Conservation (phyloP, 2,888 invertebrate genomes). For the Thecocarcelia acutangulata region DNA sequence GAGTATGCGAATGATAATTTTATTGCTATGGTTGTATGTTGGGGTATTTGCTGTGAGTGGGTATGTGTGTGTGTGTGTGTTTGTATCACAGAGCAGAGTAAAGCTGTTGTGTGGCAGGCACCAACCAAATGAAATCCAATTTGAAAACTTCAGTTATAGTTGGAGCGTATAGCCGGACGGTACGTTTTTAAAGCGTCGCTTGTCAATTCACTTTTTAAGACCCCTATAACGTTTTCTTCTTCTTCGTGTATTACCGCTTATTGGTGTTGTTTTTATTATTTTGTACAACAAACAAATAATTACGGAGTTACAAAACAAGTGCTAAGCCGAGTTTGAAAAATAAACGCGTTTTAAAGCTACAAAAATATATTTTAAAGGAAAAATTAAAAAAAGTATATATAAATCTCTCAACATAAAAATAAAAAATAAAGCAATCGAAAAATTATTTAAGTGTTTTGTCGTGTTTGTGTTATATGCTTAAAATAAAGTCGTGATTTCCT, state of each 20-base stretch:
- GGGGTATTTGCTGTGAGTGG: conserved; percentile 20
- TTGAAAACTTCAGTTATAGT: conserved; percentile 74
- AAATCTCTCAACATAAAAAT: conserved; percentile 4
- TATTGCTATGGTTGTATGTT: conserved; percentile 10
- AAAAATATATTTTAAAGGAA: conserved; percentile 12
- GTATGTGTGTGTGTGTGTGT: conserved; percentile 25
- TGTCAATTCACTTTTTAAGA: conserved; percentile 62
- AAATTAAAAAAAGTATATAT: conserved; percentile 13
- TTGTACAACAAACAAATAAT: conserved; percentile 45
- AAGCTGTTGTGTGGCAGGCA: conserved; percentile 34
- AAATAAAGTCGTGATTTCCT: conserved; percentile 59
- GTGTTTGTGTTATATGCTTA: conserved; percentile 43
- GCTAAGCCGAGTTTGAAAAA: conserved; percentile 21
- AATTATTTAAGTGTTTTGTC: conserved; percentile 24
- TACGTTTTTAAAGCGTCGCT: conserved; percentile 71
- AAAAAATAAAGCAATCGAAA: conserved; percentile 24
- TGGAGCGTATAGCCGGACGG: conserved; percentile 75
- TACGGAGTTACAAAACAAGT: conserved; percentile 53
- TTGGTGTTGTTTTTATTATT: conserved; percentile 42
- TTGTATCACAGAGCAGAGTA: conserved; percentile 27
- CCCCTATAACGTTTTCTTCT: conserved; percentile 56
- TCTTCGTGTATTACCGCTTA: conserved; percentile 42
- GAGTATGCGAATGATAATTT: conserved; percentile 26
- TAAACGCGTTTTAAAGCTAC: neutral
- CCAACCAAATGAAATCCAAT: conserved; percentile 68